Percentiles rank a stretch among this genome's conserved stretches.
phyloP scores from a whole-genome alignment of 2,113 vertebrate genomes.

The Amblyornis subalaris region DNA sequence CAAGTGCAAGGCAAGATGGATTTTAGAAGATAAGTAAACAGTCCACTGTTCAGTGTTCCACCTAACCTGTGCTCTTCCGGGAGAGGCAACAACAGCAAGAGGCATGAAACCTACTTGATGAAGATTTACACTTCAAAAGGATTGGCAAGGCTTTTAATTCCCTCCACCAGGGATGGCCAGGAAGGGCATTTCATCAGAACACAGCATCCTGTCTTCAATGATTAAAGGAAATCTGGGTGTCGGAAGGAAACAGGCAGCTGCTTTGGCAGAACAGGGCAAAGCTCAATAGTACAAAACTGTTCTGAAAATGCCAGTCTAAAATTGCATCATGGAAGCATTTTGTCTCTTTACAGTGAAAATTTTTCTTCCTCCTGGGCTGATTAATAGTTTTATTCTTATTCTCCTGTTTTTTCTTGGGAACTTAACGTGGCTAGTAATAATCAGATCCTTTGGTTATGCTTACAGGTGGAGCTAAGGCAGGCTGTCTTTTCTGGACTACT shows the following conservation, averaged over 20 bases:
- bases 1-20: not conserved
- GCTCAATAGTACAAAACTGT: not conserved
- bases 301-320: not conserved
- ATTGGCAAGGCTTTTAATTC: slow-evolving; percentile 38
- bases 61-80: not conserved
- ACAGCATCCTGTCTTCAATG: slow-evolving; percentile 3
- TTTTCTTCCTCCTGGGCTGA: not conserved
- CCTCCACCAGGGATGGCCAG: not conserved
- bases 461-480: not conserved
- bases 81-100: not conserved
- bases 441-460: not conserved
- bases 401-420: not conserved
- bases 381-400: not conserved
- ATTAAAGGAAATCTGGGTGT: slow-evolving; percentile 33
- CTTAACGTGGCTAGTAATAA: not conserved
- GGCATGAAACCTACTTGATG: slow-evolving; percentile 1
- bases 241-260: slow-evolving; percentile 21
- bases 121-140: slow-evolving; percentile 55
- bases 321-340: not conserved
- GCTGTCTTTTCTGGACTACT: not conserved
- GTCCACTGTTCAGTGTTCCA: not conserved
- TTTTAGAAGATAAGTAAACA: not conserved
- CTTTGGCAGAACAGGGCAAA: not conserved
- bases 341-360: not conserved
- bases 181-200: slow-evolving; percentile 25